These are phyloP conservation scores for Callipepla californica DNA, from an alignment of 2,113 vertebrate genomes.

Conservation along the genomic window DNA sequence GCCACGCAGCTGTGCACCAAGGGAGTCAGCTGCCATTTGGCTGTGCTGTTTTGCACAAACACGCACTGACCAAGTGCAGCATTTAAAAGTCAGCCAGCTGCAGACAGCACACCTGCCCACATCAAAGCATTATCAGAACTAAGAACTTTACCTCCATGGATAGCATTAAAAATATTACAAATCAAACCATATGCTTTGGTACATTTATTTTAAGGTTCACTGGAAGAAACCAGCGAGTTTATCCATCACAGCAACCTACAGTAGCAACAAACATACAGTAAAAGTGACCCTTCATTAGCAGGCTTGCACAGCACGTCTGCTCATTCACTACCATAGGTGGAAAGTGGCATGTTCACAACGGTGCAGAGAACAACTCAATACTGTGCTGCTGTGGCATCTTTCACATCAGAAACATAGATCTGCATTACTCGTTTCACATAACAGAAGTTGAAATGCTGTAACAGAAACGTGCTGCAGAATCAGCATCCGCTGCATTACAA, in stretches of 20 bases:
- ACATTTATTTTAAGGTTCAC: neutral
- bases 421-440: neutral
- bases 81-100: neutral
- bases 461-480: conserved; percentile 1
- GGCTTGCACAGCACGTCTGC: neutral
- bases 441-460: conserved; percentile 29
- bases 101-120: conserved; percentile 9
- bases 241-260: neutral
- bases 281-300: neutral
- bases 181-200: neutral
- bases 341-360: conserved; percentile 13
- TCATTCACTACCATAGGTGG: neutral
- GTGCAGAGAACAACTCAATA: conserved; percentile 1
- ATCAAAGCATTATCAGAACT: neutral
- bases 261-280: neutral
- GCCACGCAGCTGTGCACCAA: neutral
- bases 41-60: neutral
- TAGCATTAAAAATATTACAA: neutral
- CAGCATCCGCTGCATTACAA: neutral
- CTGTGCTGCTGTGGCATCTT: neutral
- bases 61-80: neutral
- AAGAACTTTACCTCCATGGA: neutral
- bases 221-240: neutral
- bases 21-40: neutral
- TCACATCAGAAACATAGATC: conserved; percentile 42